Evolutionary conservation across 30 jellyfish, hydroid and myxozoan genomes (phyloP).

Genomic region (Chrysaora quinquecirrha): DNA sequence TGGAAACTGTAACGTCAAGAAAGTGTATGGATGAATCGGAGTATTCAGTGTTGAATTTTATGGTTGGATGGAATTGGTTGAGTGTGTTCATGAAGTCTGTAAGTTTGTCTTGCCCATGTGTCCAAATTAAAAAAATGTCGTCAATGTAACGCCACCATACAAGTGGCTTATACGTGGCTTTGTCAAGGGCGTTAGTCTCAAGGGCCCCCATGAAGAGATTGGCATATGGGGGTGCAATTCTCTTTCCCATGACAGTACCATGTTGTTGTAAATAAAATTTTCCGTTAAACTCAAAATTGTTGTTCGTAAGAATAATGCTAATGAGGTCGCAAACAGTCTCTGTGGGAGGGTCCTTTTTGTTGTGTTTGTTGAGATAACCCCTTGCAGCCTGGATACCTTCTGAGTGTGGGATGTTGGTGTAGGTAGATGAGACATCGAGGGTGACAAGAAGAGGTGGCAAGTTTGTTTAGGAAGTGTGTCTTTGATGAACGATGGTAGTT

Average conservation of each 20-base stretch:
- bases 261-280: conserved; percentile 13
- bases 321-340: conserved; percentile 24
- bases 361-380: conserved; percentile 13
- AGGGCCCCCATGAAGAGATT: neutral
- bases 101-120: no score
- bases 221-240: conserved; percentile 1
- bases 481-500: no score
- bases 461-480: no score
- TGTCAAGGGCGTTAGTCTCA: neutral
- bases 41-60: neutral
- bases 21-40: neutral
- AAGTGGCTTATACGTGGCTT: neutral
- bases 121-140: neutral
- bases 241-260: conserved; percentile 5
- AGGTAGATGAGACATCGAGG: no score
- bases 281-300: conserved; percentile 35
- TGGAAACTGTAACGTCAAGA: neutral
- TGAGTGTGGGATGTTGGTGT: no score
- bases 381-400: no score
- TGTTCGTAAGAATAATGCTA: conserved; percentile 2
- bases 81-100: no score
- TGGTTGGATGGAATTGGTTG: neutral
- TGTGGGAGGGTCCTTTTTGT: conserved; percentile 9
- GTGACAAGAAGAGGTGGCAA: no score
- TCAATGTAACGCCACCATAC: neutral